A percentile compares a stretch with the other conserved stretches of the same genome.
Conservation (phyloP, 2,888 invertebrate genomes). For the Melipona bicolor region DNA sequence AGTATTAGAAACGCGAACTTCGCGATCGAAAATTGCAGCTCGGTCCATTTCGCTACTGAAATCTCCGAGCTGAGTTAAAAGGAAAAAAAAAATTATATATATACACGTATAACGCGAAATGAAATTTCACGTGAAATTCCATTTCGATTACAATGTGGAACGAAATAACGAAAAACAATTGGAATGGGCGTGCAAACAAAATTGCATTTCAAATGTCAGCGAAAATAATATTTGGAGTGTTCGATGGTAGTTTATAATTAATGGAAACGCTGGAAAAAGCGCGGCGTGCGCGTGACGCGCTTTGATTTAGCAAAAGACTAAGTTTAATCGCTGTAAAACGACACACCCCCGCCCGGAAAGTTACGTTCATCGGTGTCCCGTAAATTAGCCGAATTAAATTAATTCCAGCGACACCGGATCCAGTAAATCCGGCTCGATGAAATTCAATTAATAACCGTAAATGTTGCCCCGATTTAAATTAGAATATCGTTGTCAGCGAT, state of each 20-base stretch:
- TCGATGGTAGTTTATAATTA: background rate
- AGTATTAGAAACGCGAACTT: background rate
- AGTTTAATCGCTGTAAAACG: background rate
- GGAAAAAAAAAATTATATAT: background rate
- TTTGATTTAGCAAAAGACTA: background rate
- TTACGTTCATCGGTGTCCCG: background rate
- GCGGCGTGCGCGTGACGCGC: background rate
- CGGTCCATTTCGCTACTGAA: background rate
- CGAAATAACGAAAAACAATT: background rate
- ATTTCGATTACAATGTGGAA: background rate
- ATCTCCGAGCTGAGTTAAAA: no score
- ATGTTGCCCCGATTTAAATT: background rate
- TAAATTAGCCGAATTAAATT: background rate
- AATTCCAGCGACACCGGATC: background rate
- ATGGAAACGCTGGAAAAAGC: background rate
- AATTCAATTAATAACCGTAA: slow-evolving; percentile 8
- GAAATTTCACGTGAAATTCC: background rate
- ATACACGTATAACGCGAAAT: background rate
- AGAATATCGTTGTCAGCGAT: background rate
- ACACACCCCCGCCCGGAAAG: background rate
- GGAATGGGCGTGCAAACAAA: background rate
- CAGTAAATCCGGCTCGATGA: background rate
- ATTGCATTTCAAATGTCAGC: background rate
- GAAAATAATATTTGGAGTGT: background rate
- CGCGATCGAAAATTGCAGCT: background rate